phyloP scores from a whole-genome alignment of 2,113 vertebrate genomes.

The Puntigrus tetrazona region DNA sequence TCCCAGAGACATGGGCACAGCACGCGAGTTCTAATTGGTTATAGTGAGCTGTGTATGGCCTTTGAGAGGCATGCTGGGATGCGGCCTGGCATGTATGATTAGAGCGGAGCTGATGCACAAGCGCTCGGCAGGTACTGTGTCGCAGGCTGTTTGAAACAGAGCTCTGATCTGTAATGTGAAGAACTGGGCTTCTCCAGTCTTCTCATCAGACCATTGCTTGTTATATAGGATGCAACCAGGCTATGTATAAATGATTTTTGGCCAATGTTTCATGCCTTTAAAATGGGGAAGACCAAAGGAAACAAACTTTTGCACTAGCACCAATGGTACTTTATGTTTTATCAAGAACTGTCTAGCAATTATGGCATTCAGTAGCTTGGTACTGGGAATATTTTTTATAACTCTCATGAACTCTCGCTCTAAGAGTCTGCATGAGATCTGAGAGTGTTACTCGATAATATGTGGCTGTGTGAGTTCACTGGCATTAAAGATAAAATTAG shows the following conservation, averaged over 20 bases:
- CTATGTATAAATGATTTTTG: background rate
- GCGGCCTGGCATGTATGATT: conserved; percentile 43
- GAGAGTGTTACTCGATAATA: background rate
- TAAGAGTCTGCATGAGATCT: no score
- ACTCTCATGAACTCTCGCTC: no score
- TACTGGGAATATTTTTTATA: no score
- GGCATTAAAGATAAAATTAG: background rate
- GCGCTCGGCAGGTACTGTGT: background rate
- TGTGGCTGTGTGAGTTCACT: background rate
- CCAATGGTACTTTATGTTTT: background rate
- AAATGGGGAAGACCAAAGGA: background rate
- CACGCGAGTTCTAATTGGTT: conserved; percentile 43
- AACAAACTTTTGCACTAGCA: background rate
- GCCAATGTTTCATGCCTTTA: background rate
- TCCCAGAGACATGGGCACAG: conserved; percentile 28
- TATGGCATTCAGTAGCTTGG: background rate
- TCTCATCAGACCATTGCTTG: background rate
- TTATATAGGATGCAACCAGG: background rate
- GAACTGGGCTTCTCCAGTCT: background rate
- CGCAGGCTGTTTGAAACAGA: conserved; percentile 18
- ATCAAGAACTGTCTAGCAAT: background rate
- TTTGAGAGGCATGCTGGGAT: conserved; percentile 12
- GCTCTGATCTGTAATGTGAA: conserved; percentile 29
- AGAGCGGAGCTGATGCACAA: background rate
- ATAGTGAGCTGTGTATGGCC: conserved; percentile 9